These are phyloP conservation scores for Pangasius mekongensis DNA, from an alignment of 2,797 vertebrate species.

Conservation along the genomic window DNA sequence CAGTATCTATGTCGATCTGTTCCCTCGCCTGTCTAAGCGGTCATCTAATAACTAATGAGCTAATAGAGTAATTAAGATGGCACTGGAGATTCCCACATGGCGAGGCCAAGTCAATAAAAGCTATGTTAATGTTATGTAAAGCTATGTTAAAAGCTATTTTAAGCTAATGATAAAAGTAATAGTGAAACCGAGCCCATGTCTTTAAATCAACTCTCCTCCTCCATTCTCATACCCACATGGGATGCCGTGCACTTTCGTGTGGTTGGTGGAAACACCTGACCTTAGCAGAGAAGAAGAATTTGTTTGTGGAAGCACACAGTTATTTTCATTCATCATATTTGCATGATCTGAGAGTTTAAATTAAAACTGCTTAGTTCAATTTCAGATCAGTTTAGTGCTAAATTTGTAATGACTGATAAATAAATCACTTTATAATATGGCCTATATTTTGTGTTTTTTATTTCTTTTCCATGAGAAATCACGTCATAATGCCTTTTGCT, in stretches of 20 bases:
- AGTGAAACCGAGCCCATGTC: neutral
- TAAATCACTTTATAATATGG: neutral
- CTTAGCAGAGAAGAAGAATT: neutral
- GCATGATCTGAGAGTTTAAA: neutral
- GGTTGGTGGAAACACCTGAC: neutral
- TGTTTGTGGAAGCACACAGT: neutral
- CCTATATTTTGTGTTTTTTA: neutral
- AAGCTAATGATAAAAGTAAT: neutral
- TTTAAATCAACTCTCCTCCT: neutral
- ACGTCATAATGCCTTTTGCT: neutral
- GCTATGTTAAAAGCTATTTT: too few species aligned
- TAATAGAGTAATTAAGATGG: neutral
- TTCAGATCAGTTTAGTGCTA: neutral
- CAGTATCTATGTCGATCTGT: neutral
- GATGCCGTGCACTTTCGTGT: neutral
- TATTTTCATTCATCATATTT: neutral
- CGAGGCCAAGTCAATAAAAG: neutral
- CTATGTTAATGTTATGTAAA: too few species aligned
- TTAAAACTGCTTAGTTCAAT: neutral
- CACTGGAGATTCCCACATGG: neutral
- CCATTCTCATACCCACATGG: neutral
- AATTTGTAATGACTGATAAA: neutral
- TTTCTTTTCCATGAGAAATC: neutral
- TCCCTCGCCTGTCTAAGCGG: neutral
- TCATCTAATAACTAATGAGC: neutral